These are phyloP conservation scores for Rhinophrynus dorsalis DNA, from an alignment of 2,797 vertebrate genomes.

Conservation along the genomic window DNA sequence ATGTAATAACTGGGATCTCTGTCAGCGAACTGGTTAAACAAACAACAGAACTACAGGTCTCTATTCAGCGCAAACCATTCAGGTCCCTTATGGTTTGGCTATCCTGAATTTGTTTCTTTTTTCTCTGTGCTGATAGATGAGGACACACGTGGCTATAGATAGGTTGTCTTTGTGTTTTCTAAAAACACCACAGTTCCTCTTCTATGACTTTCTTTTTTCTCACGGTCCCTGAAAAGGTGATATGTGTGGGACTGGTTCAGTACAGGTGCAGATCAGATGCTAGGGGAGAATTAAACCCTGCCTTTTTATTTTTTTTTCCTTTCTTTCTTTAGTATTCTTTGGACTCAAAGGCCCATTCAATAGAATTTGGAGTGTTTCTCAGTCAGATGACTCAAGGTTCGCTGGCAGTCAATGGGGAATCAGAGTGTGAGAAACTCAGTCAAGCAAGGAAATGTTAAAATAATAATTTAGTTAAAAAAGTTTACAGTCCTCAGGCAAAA, in stretches of 20 bases:
- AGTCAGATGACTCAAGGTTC: constrained; percentile 72
- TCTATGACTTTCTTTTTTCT: constrained; percentile 71
- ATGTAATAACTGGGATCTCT: neutral
- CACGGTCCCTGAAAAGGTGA: constrained; percentile 79
- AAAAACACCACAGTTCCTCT: constrained; percentile 56
- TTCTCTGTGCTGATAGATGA: constrained; percentile 42
- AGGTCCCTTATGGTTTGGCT: constrained; percentile 34
- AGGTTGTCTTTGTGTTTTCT: constrained; percentile 50
- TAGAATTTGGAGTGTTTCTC: constrained; percentile 61
- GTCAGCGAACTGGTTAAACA: constrained; percentile 19
- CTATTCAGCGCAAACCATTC: constrained; percentile 22
- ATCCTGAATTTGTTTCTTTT: constrained; percentile 41
- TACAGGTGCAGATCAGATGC: constrained; percentile 85
- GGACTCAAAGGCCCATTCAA: constrained; percentile 55
- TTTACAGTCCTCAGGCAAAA: constrained; percentile 55
- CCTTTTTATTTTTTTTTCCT: no score
- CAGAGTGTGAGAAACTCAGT: constrained; percentile 92
- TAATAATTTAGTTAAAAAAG: constrained; percentile 1
- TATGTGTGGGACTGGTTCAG: constrained; percentile 72
- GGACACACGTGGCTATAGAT: constrained; percentile 48
- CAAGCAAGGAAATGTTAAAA: constrained; percentile 65
- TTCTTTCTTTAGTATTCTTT: constrained; percentile 50
- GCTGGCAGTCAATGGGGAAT: constrained; percentile 76
- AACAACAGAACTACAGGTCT: constrained; percentile 27
- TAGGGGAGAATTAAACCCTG: constrained; percentile 51